A percentile compares a stretch with the other conserved stretches of the same genome.
Conservation (phyloP, 2,888 invertebrate species). For the Cataglyphis albicans region DNA sequence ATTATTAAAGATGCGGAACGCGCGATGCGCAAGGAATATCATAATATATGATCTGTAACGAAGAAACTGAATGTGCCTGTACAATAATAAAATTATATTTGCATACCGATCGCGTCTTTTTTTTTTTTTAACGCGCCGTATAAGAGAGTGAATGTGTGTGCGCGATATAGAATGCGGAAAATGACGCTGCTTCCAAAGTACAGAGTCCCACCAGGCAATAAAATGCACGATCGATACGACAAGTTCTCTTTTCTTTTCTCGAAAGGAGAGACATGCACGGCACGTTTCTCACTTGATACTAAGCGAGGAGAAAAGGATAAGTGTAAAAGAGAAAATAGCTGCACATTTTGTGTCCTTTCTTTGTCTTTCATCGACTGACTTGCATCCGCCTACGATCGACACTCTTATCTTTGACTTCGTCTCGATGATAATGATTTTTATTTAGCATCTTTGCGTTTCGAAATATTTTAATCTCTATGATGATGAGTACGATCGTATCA, state of each 20-base stretch:
- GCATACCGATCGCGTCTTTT: neutral
- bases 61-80: neutral
- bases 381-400: slow-evolving; percentile 71
- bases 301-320: slow-evolving; percentile 30
- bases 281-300: slow-evolving; percentile 28
- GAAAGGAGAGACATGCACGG: slow-evolving; percentile 54
- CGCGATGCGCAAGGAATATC: neutral
- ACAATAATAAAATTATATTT: slow-evolving; percentile 34
- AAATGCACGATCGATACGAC: slow-evolving; percentile 49
- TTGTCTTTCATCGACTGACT: slow-evolving; percentile 58
- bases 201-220: slow-evolving; percentile 45
- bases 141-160: slow-evolving; percentile 18
- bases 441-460: neutral
- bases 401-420: slow-evolving; percentile 69
- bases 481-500: neutral
- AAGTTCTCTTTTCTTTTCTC: slow-evolving; percentile 48
- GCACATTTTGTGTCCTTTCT: slow-evolving; percentile 55
- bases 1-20: slow-evolving; percentile 40
- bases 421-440: slow-evolving; percentile 55
- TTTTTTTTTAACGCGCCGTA: neutral
- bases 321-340: slow-evolving; percentile 52
- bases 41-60: slow-evolving; percentile 16
- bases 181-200: slow-evolving; percentile 56
- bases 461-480: neutral
- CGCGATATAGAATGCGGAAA: slow-evolving; percentile 41